These are phyloP conservation scores for Allobates femoralis DNA, from an alignment of 2,797 vertebrate species.

Conservation along the genomic window DNA sequence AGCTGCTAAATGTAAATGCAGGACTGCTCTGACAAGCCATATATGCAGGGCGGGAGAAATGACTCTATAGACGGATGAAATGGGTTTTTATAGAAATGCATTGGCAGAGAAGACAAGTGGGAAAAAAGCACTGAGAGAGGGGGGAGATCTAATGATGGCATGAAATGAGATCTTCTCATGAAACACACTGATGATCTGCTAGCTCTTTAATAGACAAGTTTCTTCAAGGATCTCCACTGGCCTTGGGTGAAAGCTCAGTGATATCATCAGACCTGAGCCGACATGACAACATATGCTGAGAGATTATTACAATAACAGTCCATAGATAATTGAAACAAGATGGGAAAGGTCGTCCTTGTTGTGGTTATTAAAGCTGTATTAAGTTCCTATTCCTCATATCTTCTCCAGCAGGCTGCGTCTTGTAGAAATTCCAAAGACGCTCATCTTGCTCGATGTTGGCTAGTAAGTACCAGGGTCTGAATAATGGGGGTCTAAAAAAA, in stretches of 20 bases:
- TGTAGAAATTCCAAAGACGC: not conserved
- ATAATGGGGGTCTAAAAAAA: not conserved
- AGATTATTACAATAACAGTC: conserved; percentile 28
- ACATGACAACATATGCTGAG: conserved; percentile 26
- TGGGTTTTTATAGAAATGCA: conserved; percentile 27
- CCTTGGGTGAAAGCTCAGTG: conserved; percentile 5
- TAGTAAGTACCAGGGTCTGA: not conserved
- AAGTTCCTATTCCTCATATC: not conserved
- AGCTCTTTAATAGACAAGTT: not conserved
- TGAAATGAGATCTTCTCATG: conserved; percentile 47
- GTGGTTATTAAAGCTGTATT: conserved; percentile 33
- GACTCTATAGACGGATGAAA: conserved; percentile 32
- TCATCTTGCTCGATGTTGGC: not conserved
- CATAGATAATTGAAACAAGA: conserved; percentile 32
- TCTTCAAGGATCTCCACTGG: not conserved
- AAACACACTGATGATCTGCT: conserved; percentile 2
- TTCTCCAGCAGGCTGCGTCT: conserved; percentile 24
- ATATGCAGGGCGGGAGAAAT: conserved; percentile 30
- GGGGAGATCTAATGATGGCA: conserved; percentile 22
- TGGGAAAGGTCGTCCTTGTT: not conserved
- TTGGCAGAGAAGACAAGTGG: conserved; percentile 30
- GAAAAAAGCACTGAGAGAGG: conserved; percentile 21
- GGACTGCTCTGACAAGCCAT: conserved; percentile 46
- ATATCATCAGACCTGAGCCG: conserved; percentile 31
- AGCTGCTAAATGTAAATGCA: conserved; percentile 56